phyloP scores from a whole-genome alignment of 2,113 vertebrate species.

The Rafetus swinhoei region DNA sequence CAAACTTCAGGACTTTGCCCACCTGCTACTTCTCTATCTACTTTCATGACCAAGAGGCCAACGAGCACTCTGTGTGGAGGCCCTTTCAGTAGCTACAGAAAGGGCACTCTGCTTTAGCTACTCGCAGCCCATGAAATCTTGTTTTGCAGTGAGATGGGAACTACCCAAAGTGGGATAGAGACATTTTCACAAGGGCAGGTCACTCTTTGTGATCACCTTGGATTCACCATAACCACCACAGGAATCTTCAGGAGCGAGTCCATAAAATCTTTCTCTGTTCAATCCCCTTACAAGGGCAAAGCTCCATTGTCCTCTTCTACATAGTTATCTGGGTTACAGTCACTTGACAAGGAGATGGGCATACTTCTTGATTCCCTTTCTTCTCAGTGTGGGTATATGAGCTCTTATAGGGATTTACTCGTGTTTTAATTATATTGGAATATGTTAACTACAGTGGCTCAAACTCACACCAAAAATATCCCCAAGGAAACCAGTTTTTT shows the following conservation, averaged over 20 bases:
- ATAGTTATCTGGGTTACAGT: not conserved
- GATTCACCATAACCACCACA: no score
- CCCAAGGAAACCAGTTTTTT: not conserved
- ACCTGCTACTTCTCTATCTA: no score
- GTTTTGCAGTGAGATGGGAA: no score
- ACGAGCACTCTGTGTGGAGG: not conserved
- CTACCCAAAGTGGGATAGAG: no score
- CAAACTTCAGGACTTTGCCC: not conserved
- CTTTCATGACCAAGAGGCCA: not conserved
- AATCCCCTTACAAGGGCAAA: no score
- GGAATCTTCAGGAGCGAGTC: no score
- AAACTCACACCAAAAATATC: not conserved
- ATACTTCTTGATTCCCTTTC: not conserved
- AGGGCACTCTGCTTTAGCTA: no score
- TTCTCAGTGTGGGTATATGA: accelerated
- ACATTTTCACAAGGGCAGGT: no score
- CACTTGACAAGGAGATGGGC: not conserved
- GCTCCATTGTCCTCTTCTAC: no score
- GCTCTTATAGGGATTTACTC: not conserved
- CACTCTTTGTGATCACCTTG: no score
- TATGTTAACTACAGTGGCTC: not conserved
- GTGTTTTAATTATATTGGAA: not conserved
- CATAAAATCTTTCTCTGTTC: no score
- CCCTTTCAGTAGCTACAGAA: not conserved
- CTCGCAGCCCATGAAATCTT: no score